These are phyloP conservation scores for Rhombomys opimus DNA, from an alignment of 2,113 vertebrate species.

Conservation along the genomic window DNA sequence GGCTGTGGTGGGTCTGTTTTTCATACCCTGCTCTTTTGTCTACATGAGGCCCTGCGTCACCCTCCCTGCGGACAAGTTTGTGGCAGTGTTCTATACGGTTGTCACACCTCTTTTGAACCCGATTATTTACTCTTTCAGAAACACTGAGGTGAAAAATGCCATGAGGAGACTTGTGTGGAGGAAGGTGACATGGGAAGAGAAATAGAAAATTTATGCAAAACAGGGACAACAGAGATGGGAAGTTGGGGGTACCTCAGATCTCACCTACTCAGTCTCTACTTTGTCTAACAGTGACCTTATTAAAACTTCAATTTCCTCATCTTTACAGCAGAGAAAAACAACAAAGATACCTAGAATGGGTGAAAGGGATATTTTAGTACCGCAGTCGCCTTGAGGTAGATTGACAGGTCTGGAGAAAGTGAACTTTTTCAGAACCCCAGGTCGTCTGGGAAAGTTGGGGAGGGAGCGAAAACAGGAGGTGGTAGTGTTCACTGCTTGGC, in stretches of 20 bases:
- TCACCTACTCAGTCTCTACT: background rate
- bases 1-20: slow-evolving; percentile 49
- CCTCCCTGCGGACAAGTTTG: slow-evolving; percentile 66
- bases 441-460: background rate
- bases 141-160: slow-evolving; percentile 63
- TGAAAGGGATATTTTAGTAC: background rate
- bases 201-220: background rate
- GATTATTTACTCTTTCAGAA: slow-evolving; percentile 74
- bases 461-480: background rate
- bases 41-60: slow-evolving; percentile 65
- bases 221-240: background rate
- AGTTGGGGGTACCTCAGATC: background rate
- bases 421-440: background rate
- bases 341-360: background rate
- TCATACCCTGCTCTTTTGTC: slow-evolving; percentile 70
- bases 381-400: background rate
- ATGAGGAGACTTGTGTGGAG: slow-evolving; percentile 9
- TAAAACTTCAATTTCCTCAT: background rate
- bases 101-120: slow-evolving; percentile 68
- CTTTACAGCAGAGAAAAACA: background rate
- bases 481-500: background rate
- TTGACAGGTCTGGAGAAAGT: background rate
- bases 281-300: background rate
- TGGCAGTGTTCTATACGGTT: slow-evolving; percentile 65
- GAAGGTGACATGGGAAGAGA: background rate